Percentiles rank a stretch among this genome's conserved stretches.
Conservation (phyloP, 2,888 invertebrate species). For the Luperina nickerlii region DNA sequence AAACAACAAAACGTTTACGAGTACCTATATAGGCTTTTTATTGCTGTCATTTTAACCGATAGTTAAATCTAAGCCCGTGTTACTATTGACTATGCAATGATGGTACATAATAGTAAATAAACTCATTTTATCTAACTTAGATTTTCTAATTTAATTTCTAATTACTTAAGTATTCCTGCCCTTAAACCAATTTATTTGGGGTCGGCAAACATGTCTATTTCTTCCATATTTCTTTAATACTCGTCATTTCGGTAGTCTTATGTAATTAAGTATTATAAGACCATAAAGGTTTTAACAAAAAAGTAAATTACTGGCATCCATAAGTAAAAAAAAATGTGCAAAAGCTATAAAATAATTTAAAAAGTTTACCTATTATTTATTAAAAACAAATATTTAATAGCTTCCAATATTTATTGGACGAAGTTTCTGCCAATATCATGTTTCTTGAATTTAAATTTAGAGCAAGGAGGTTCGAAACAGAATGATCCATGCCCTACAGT, state of each 20-base stretch:
- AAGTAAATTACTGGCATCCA: not conserved
- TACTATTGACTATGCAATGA: slow-evolving; percentile 29
- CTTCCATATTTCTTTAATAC: too few relatives aligned
- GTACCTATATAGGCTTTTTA: slow-evolving; percentile 36
- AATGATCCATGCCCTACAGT: not conserved
- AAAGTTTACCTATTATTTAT: not conserved
- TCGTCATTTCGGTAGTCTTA: too few relatives aligned
- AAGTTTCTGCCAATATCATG: not conserved
- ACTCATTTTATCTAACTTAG: not conserved
- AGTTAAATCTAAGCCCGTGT: slow-evolving; percentile 41
- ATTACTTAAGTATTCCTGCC: too few relatives aligned
- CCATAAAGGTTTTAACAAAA: not conserved
- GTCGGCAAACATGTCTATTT: not conserved
- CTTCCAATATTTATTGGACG: not conserved
- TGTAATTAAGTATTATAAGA: not conserved
- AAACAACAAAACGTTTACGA: slow-evolving; percentile 28
- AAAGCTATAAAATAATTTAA: not conserved
- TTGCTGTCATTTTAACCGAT: slow-evolving; percentile 32
- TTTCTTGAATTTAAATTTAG: not conserved
- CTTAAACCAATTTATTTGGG: not conserved
- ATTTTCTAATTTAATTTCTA: not conserved
- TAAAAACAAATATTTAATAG: slow-evolving; percentile 12
- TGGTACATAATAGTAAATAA: not conserved
- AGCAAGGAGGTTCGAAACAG: not conserved
- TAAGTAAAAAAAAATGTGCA: not conserved